Percentiles rank a stretch among this genome's conserved stretches.
phyloP scores from a whole-genome alignment of 2,113 vertebrate genomes.

The Polyodon spathula region DNA sequence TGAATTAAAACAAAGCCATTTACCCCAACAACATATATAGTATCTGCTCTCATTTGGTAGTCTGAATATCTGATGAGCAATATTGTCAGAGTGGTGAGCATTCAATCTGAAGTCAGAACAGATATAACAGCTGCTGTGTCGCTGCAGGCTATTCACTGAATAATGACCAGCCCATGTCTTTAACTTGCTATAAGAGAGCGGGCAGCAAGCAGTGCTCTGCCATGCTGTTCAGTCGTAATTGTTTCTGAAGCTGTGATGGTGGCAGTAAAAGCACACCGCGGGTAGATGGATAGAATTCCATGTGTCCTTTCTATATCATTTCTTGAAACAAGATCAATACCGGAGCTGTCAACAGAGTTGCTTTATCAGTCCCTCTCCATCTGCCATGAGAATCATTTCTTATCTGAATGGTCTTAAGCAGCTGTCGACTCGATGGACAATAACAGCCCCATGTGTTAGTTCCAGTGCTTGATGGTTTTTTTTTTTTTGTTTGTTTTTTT shows the following conservation, averaged over 20 bases:
- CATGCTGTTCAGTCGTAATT: slow-evolving; percentile 11
- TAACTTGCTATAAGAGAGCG: slow-evolving; percentile 9
- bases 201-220: background rate
- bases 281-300: slow-evolving; percentile 16
- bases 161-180: background rate
- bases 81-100: too few relatives aligned
- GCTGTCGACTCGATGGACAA: background rate
- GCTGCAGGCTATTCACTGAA: too few relatives aligned
- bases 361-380: slow-evolving; percentile 3
- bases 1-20: too few relatives aligned
- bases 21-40: too few relatives aligned
- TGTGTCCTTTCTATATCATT: slow-evolving; percentile 19
- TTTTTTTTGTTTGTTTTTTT: too few relatives aligned
- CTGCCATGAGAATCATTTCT: slow-evolving; percentile 4
- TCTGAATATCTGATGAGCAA: too few relatives aligned
- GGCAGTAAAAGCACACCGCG: slow-evolving; percentile 6
- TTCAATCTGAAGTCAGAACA: too few relatives aligned
- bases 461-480: background rate
- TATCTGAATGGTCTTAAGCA: slow-evolving; percentile 8
- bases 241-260: slow-evolving; percentile 5
- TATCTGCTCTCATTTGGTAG: too few relatives aligned
- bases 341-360: background rate
- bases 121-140: too few relatives aligned
- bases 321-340: slow-evolving; percentile 14
- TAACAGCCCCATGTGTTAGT: background rate